Evolutionary conservation across 2,888 invertebrate genomes (phyloP).

Genomic region (Ectropis crepuscularia): DNA sequence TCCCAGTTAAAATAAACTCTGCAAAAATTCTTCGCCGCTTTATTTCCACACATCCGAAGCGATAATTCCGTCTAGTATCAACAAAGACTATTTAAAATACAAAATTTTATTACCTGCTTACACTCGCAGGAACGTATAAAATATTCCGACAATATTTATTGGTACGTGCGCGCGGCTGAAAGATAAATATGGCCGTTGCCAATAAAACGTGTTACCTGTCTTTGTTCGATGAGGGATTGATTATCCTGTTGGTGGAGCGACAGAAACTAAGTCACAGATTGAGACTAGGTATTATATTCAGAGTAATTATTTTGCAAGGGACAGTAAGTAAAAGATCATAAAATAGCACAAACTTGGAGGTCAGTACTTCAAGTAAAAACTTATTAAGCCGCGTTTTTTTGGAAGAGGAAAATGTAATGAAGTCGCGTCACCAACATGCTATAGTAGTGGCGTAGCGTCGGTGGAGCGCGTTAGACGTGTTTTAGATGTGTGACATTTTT

Average conservation of each 20-base stretch:
- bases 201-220: conserved; percentile 20
- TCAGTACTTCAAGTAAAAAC: too few relatives aligned
- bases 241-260: background rate
- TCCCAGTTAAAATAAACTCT: conserved; percentile 11
- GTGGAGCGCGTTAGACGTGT: too few relatives aligned
- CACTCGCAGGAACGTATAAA: conserved; percentile 13
- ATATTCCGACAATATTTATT: conserved; percentile 27
- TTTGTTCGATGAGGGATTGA: conserved; percentile 4
- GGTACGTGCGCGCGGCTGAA: conserved; percentile 8
- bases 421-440: too few relatives aligned
- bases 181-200: conserved; percentile 17
- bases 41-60: conserved; percentile 25
- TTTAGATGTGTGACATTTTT: too few relatives aligned
- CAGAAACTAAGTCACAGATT: background rate
- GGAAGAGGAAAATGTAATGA: too few relatives aligned
- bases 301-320: background rate
- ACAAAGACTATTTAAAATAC: conserved; percentile 33
- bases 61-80: conserved; percentile 33
- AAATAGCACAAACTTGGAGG: too few relatives aligned
- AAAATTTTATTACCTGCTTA: conserved; percentile 22
- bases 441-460: too few relatives aligned
- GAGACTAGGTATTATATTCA: background rate
- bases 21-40: conserved; percentile 18
- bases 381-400: too few relatives aligned
- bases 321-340: too few relatives aligned